These are phyloP conservation scores for Natrix natrix DNA, from an alignment of 2,797 vertebrate species.

Conservation along the genomic window DNA sequence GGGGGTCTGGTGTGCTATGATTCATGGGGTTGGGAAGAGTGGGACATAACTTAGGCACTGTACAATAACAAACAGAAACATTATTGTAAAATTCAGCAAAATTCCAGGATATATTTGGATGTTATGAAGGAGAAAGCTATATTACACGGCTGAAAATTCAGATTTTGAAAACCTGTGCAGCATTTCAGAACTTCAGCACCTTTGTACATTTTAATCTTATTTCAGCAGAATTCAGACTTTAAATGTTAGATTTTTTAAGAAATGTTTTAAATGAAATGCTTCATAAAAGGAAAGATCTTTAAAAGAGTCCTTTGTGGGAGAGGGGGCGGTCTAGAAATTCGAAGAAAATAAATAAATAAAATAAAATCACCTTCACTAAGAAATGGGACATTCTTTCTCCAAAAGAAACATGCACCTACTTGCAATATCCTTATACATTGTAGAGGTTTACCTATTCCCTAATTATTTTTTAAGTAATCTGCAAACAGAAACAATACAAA, in stretches of 20 bases:
- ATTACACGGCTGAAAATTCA: not conserved
- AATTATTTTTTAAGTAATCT: slow-evolving; percentile 40
- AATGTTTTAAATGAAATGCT: not conserved
- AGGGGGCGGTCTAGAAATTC: no score
- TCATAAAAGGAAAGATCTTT: slow-evolving; percentile 4
- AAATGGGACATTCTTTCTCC: not conserved
- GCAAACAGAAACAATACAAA: slow-evolving; percentile 48
- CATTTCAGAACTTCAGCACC: not conserved
- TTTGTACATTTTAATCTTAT: not conserved
- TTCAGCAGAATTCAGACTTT: not conserved
- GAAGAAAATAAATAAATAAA: no score
- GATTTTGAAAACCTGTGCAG: not conserved
- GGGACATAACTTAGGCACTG: not conserved
- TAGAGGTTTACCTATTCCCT: not conserved
- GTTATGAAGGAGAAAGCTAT: not conserved
- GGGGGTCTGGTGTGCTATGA: not conserved
- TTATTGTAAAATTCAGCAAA: not conserved
- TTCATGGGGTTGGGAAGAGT: not conserved
- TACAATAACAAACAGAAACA: not conserved
- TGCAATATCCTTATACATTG: not conserved
- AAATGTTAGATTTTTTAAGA: not conserved
- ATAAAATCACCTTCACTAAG: not conserved
- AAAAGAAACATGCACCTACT: not conserved
- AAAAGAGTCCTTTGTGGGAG: no score
- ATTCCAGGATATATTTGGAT: not conserved